These are phyloP conservation scores for Serrognathus titanus DNA, from an alignment of 2,888 invertebrate species.

Conservation along the genomic window DNA sequence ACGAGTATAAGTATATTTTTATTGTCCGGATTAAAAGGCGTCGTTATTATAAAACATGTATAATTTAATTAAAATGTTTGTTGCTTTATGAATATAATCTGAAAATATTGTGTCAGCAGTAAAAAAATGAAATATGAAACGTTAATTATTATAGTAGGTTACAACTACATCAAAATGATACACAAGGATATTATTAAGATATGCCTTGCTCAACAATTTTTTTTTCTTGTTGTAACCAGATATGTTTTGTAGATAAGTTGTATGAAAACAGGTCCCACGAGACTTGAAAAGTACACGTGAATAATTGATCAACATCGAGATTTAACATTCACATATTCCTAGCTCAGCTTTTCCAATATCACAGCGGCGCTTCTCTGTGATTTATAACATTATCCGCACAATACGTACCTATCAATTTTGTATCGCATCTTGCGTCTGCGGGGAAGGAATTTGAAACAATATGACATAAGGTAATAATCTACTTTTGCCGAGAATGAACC, in stretches of 20 bases:
- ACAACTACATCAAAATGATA: constrained; percentile 4
- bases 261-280: constrained; percentile 37
- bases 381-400: constrained; percentile 37
- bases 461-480: constrained; percentile 3
- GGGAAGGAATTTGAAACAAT: constrained; percentile 1
- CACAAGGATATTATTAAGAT: constrained; percentile 3
- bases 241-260: constrained; percentile 36
- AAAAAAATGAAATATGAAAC: not conserved
- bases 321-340: constrained; percentile 42
- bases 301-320: constrained; percentile 46
- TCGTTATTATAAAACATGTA: no score
- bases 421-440: constrained; percentile 17
- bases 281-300: constrained; percentile 39
- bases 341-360: constrained; percentile 36
- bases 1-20: no score
- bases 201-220: constrained; percentile 1
- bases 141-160: constrained; percentile 2
- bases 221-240: constrained; percentile 24
- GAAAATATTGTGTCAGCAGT: not conserved
- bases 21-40: no score
- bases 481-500: not conserved
- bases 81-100: no score
- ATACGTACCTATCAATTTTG: constrained; percentile 38
- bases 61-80: no score
- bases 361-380: constrained; percentile 35